Conservation (phyloP, 2,888 invertebrate genomes). For the Linnaemya vulpina region DNA sequence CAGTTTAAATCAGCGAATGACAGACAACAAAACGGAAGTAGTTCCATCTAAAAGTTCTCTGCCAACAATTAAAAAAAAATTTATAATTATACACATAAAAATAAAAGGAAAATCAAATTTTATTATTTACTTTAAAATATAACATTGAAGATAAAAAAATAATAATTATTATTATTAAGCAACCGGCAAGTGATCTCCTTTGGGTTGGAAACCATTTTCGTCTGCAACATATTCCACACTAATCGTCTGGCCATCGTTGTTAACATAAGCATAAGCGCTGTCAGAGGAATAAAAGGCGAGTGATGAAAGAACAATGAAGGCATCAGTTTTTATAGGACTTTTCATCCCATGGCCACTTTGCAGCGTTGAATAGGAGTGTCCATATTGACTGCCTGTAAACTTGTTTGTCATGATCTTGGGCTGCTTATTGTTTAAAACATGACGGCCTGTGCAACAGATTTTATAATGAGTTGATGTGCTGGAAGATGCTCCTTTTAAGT, state of each 20-base stretch:
- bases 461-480: neutral
- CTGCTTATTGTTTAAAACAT: neutral
- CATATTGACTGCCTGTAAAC: slow-evolving; percentile 18
- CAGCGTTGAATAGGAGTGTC: neutral
- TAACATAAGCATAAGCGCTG: slow-evolving; percentile 83
- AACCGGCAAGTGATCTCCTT: slow-evolving; percentile 81
- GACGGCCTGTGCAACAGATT: neutral
- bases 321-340: slow-evolving; percentile 61
- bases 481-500: neutral
- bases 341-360: neutral
- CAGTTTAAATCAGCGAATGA: neutral
- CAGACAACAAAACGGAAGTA: neutral
- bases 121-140: neutral
- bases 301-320: slow-evolving; percentile 6
- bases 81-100: too few species aligned
- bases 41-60: neutral
- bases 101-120: neutral
- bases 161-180: slow-evolving; percentile 54
- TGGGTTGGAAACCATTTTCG: slow-evolving; percentile 50
- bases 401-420: slow-evolving; percentile 5
- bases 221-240: slow-evolving; percentile 82
- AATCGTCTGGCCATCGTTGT: slow-evolving; percentile 85
- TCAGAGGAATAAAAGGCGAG: slow-evolving; percentile 15
- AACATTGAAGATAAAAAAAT: slow-evolving; percentile 1
- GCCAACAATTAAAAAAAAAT: too few species aligned